These are phyloP conservation scores for Odiellus spinosus DNA, from an alignment of 2,888 invertebrate genomes.

Conservation along the genomic window DNA sequence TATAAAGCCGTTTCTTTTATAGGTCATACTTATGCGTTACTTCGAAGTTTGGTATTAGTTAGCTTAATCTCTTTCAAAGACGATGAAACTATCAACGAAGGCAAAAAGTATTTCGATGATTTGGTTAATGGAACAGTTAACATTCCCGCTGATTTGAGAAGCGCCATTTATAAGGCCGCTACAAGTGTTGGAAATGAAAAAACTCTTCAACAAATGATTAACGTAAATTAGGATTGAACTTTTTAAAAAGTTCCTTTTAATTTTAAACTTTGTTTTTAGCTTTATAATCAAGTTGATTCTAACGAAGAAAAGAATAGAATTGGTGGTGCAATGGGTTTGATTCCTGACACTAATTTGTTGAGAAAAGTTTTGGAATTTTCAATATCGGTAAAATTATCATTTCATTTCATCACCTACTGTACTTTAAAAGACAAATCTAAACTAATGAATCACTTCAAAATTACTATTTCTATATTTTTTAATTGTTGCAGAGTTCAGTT, in stretches of 20 bases:
- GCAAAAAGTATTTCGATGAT: constrained; percentile 47
- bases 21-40: constrained; percentile 59
- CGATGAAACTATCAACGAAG: constrained; percentile 56
- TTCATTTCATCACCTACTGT: no score
- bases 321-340: constrained; percentile 63
- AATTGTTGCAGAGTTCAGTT: no score
- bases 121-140: constrained; percentile 44
- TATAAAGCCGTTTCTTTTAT: no score
- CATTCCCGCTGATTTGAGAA: constrained; percentile 67
- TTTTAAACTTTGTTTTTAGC: background rate
- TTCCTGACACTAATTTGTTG: constrained; percentile 51
- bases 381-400: background rate
- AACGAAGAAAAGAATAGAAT: constrained; percentile 89
- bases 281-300: constrained; percentile 58
- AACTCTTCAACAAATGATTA: constrained; percentile 58
- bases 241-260: background rate
- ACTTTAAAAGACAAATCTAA: no score
- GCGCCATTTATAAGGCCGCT: constrained; percentile 66
- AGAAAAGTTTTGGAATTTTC: constrained; percentile 43
- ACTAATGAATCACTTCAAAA: no score
- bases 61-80: constrained; percentile 68
- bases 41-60: constrained; percentile 66
- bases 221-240: constrained; percentile 29
- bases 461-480: no score
- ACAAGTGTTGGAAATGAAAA: constrained; percentile 50